Evolutionary conservation across 2,797 vertebrate genomes (phyloP).

Genomic region (Semaprochilodus insignis): DNA sequence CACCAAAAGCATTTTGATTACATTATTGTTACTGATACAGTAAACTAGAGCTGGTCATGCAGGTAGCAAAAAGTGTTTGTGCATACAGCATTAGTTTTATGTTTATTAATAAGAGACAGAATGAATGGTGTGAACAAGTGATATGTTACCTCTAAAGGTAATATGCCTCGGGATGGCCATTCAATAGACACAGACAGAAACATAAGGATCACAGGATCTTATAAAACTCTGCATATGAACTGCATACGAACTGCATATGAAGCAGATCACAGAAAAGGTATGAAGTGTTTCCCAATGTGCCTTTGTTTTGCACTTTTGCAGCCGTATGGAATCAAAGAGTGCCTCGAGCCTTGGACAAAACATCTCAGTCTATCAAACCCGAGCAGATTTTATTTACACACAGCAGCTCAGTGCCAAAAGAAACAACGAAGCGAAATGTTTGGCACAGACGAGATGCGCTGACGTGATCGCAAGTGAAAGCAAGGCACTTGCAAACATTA

Average conservation of each 20-base stretch:
- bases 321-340: slow-evolving; percentile 64
- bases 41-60: too few species aligned
- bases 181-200: background rate
- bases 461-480: slow-evolving; percentile 47
- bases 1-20: too few species aligned
- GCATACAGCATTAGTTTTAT: too few species aligned
- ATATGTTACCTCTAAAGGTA: too few species aligned
- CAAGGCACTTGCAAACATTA: slow-evolving; percentile 32
- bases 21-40: too few species aligned
- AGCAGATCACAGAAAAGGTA: slow-evolving; percentile 53
- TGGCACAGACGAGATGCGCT: slow-evolving; percentile 55
- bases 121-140: too few species aligned
- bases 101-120: too few species aligned
- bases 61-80: too few species aligned
- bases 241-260: slow-evolving; percentile 48
- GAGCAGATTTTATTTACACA: slow-evolving; percentile 77
- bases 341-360: slow-evolving; percentile 68
- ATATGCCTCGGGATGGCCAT: background rate
- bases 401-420: slow-evolving; percentile 72
- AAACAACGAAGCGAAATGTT: slow-evolving; percentile 71
- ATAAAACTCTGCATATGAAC: too few species aligned
- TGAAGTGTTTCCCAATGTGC: slow-evolving; percentile 64
- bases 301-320: slow-evolving; percentile 70
- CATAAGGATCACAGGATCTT: too few species aligned
- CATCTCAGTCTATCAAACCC: slow-evolving; percentile 72